phyloP scores from a whole-genome alignment of 2,113 vertebrate genomes.

The Labeo rohita region DNA sequence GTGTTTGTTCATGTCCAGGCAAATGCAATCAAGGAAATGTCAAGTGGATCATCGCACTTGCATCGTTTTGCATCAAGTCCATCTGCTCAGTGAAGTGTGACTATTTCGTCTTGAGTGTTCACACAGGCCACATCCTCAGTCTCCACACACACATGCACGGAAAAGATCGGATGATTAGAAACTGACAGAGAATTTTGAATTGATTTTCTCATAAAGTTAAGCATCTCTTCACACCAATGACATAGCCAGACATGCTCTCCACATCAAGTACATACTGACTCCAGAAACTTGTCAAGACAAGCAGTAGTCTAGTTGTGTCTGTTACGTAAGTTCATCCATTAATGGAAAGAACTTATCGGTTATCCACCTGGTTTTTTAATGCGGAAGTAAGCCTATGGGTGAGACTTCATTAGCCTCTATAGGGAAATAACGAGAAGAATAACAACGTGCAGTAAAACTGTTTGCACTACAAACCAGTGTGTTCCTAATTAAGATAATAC shows the following conservation, averaged over 20 bases:
- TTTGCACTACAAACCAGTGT: too few species aligned
- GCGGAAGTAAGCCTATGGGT: too few species aligned
- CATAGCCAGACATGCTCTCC: neutral
- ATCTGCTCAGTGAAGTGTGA: slow-evolving; percentile 28
- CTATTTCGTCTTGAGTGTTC: slow-evolving; percentile 9
- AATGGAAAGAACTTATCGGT: neutral
- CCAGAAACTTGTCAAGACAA: neutral
- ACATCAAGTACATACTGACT: neutral
- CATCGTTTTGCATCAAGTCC: slow-evolving; percentile 20
- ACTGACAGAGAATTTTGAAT: slow-evolving; percentile 2
- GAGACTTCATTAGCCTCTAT: too few species aligned
- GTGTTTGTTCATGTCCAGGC: neutral
- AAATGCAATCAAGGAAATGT: slow-evolving; percentile 38
- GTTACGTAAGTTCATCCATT: neutral
- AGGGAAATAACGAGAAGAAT: too few species aligned
- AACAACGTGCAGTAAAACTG: too few species aligned
- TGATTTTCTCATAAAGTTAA: slow-evolving; percentile 3
- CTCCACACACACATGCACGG: neutral
- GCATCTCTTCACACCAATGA: slow-evolving; percentile 18
- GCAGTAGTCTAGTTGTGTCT: neutral
- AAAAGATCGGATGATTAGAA: neutral
- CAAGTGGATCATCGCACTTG: slow-evolving; percentile 33
- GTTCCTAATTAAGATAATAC: too few species aligned
- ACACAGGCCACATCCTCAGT: neutral
- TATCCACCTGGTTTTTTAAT: too few species aligned